Evolutionary conservation across 1,140 invertebrate genomes (phyloP), one percentile per base, ranked within the genome.

Genomic region (Dinoponera quadriceps): DNA sequence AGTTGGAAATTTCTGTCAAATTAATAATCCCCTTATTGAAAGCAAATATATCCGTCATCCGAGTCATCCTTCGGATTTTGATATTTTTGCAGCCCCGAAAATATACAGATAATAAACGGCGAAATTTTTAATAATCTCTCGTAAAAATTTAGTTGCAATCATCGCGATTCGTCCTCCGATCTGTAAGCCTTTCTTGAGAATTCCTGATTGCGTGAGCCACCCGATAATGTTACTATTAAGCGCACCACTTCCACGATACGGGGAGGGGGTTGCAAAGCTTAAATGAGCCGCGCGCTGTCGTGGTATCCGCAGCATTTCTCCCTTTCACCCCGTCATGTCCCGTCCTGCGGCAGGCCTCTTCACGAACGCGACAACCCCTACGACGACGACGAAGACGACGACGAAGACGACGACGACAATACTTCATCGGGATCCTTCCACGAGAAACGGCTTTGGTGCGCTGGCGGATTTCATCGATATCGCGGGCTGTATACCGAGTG

Each of bases 231-330:
- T 59, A 27, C 14, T 25, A 59, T 78, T 68, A 68, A 29, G 18
- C 49, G 65, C 49, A 68, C 63, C 49, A 49, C 44, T 49, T 29
- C 71, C 18, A 22, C 25, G n/a, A 44, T 62, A 60, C 51, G 80
- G 75, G 59, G 44, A 82, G 59, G 44, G 71, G 49, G 22, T 82
- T 82, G 62, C 71, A 82, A 65, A 82, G 80, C 80, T 82, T 82
- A 82, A 82, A 82, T 82, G 80, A 82, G 71, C 80, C 71, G 80
- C 80, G 80, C 71, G 59, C 80, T 82, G 69, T 73, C 68, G 69
- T 82, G 80, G 80, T 59, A 82, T 82, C 48, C 71, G 71, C 59
- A 71, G 59, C 80, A 74, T 82, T 74, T 62, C 72, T 63, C 63
- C 14, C 63, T 51, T 49, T 73, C 63, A 55, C 54, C 49, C 51